Percentiles rank a stretch among this genome's conserved stretches.
Conservation (phyloP, 2,113 vertebrate species). For the Corapipo altera region DNA sequence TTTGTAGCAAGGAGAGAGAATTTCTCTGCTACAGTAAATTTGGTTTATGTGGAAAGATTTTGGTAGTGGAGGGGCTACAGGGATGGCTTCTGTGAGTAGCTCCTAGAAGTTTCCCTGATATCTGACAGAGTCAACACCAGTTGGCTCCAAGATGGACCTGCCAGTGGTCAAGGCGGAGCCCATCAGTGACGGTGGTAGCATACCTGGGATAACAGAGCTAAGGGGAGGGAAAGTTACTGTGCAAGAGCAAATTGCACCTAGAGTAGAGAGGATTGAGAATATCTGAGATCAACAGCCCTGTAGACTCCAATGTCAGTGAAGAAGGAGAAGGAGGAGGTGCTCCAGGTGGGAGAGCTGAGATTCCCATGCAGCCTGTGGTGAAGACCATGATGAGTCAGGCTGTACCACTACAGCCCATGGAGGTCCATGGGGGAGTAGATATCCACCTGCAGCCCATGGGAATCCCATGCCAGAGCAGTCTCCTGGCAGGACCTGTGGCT, state of each 20-base stretch:
- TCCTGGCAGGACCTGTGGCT: background rate
- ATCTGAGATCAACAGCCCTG: background rate
- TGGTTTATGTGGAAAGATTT: background rate
- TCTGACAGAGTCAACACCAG: accelerated
- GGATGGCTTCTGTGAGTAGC: background rate
- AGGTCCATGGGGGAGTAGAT: background rate
- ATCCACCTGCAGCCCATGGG: background rate
- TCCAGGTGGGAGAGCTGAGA: background rate
- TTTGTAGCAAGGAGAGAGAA: background rate
- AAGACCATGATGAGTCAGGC: background rate
- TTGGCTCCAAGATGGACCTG: background rate
- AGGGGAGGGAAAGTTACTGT: background rate
- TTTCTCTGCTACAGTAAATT: background rate
- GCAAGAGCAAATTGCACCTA: background rate
- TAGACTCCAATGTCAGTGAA: background rate
- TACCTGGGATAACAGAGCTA: background rate
- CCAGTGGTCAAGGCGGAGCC: background rate
- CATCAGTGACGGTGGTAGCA: background rate
- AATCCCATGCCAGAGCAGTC: background rate
- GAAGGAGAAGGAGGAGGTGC: background rate
- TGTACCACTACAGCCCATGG: background rate
- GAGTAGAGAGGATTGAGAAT: background rate
- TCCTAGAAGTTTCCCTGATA: background rate
- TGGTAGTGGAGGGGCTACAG: background rate
- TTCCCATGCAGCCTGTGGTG: background rate